A percentile compares a stretch with the other conserved stretches of the same genome.
Evolutionary conservation across 2,797 vertebrate species (phyloP).

Genomic region (Enteromius fasciolatus): DNA sequence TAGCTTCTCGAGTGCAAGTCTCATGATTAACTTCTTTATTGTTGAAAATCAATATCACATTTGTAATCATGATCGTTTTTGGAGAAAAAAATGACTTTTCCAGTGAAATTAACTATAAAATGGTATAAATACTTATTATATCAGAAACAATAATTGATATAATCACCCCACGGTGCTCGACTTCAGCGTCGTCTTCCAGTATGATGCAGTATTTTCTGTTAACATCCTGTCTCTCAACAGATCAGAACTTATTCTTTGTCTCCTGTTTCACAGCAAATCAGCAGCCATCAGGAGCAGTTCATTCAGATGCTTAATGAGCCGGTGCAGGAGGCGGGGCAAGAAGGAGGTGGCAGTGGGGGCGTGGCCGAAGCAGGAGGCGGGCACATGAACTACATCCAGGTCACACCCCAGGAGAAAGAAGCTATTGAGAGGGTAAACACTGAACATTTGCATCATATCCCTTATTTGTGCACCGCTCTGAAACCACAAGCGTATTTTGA

Average conservation of each 20-base stretch:
- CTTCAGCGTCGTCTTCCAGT: too few species aligned
- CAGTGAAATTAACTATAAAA: too few species aligned
- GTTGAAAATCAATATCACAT: too few species aligned
- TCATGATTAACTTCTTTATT: too few species aligned
- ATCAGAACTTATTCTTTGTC: background rate
- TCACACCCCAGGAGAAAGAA: conserved; percentile 97
- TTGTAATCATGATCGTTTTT: too few species aligned
- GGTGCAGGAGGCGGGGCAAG: conserved; percentile 82
- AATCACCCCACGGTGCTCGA: too few species aligned
- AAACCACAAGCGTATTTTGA: background rate
- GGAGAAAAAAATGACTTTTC: too few species aligned
- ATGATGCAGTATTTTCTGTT: background rate
- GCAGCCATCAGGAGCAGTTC: conserved; percentile 94
- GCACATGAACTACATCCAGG: conserved; percentile 95
- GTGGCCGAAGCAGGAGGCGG: conserved; percentile 81
- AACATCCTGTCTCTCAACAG: background rate
- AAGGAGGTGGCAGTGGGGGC: conserved; percentile 72
- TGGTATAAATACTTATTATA: too few species aligned
- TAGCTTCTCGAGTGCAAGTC: too few species aligned
- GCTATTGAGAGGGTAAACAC: conserved; percentile 93
- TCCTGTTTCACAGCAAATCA: conserved; percentile 74
- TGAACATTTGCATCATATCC: background rate
- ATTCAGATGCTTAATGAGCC: conserved; percentile 98
- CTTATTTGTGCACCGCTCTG: too few species aligned
- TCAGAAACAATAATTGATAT: too few species aligned